A percentile compares a stretch with the other conserved stretches of the same genome.
Conservation (phyloP, 2,113 vertebrate species). For the Amblyornis subalaris region DNA sequence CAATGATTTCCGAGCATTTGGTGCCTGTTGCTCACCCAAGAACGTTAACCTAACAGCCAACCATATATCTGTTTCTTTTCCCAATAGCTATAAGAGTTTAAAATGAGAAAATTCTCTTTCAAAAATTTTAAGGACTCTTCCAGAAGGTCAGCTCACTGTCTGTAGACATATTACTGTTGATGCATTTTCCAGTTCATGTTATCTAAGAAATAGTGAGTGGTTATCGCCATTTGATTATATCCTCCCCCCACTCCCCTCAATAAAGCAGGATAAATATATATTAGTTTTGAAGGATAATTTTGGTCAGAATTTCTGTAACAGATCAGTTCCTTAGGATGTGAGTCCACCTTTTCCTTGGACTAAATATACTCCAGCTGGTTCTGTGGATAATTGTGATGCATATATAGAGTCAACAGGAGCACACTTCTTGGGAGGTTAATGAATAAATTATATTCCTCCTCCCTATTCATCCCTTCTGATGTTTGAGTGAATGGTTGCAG, state of each 20-base stretch:
- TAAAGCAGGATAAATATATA: background rate
- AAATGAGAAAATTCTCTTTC: background rate
- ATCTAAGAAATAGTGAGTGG: background rate
- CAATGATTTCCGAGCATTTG: background rate
- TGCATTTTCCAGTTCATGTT: background rate
- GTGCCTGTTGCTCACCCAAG: background rate
- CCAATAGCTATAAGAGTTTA: background rate
- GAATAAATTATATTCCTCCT: background rate
- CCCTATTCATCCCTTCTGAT: conserved; percentile 7
- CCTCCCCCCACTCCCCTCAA: background rate
- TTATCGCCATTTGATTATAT: background rate
- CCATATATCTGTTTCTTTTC: background rate
- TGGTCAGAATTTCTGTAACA: background rate
- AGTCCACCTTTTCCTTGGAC: background rate
- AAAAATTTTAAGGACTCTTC: background rate
- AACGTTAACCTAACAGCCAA: background rate
- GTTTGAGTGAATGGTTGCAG: conserved; percentile 20
- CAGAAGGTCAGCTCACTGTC: background rate
- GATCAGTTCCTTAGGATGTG: background rate
- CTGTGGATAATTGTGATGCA: background rate
- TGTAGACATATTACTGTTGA: background rate
- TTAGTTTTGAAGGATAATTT: background rate
- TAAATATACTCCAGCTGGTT: background rate
- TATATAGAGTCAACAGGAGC: background rate
- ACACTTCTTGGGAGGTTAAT: conserved; percentile 19